Conservation (phyloP, 2,797 vertebrate species). For the Octomys mimax region DNA sequence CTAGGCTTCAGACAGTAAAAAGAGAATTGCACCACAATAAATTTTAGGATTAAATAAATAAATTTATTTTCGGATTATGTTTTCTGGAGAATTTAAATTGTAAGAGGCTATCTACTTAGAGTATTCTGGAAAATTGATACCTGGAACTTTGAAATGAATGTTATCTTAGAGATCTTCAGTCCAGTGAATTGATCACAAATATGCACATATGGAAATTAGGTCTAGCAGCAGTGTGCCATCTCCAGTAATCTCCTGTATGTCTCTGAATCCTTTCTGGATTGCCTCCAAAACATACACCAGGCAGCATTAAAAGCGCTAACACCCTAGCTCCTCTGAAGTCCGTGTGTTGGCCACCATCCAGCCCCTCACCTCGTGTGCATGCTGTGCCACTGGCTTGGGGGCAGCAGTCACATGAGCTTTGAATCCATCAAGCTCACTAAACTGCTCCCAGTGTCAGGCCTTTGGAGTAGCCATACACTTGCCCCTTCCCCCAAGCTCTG, state of each 20-base stretch:
- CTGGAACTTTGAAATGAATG: constrained; percentile 29
- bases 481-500: background rate
- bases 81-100: background rate
- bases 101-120: background rate
- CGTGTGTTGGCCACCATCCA: background rate
- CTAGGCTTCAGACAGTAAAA: background rate
- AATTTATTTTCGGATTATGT: background rate
- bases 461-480: background rate
- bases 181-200: background rate
- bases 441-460: background rate
- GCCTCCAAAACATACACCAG: background rate
- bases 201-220: background rate
- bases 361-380: background rate
- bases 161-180: background rate
- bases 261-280: background rate
- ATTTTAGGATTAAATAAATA: background rate
- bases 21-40: background rate
- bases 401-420: background rate
- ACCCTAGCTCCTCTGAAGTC: background rate
- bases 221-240: background rate
- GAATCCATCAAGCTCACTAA: background rate
- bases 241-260: background rate
- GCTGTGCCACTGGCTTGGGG: background rate
- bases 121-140: background rate
- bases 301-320: background rate